Base-by-base conservation (phyloP, 2,113 vertebrate genomes). In the Octodon degus region DNA sequence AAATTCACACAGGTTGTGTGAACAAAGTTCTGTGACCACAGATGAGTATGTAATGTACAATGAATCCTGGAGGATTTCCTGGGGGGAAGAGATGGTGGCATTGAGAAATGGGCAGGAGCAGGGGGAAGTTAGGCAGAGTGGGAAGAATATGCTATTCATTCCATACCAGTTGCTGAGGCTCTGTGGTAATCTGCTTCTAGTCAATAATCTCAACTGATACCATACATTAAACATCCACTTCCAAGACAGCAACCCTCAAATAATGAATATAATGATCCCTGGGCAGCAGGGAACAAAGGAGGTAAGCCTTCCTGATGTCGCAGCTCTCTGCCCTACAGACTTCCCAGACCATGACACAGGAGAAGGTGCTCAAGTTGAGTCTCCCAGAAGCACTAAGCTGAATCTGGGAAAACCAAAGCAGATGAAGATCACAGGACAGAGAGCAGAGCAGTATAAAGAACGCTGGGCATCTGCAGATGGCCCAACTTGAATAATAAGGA, bases 151-250 rank as follows among this genome's bases (percentile, higher is more conserved):
- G 17, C 13, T 9, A 43, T 20, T 7, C 32, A 3, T 19, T 30
- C 58, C 10, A 32, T 2, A 53, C 58, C 43, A 22, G 1, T 0
- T 40, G 37, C 77, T 43, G 0, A 60, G 8, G 10, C 4, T 19
- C 30, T 53, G 32, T 0, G 55, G 63, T 24, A 25, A 74, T 87
- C 14, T 79, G 62, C 30, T 74, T 95, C 60, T 32, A 34, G n/a
- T 43, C 68, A 89, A 30, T 22, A 86, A 65, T 32, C 17, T 34
- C 24, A 34, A 22, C 22, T 6, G 27, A 53, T 13, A 76, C 40
- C 25, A 65, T 12, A 12, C 19, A 27, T 32, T 9, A 86, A n/a
- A 58, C 19, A 53, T 17, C 40, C 53, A 11, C 53, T 77, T 65
- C 37, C 17, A 40, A 67, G 25, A 55, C 60, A 77, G 62, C 37